A percentile compares a stretch with the other conserved stretches of the same genome.
Evolutionary conservation across 1,140 invertebrate genomes (phyloP).

Genomic region (Cephus cinctus): DNA sequence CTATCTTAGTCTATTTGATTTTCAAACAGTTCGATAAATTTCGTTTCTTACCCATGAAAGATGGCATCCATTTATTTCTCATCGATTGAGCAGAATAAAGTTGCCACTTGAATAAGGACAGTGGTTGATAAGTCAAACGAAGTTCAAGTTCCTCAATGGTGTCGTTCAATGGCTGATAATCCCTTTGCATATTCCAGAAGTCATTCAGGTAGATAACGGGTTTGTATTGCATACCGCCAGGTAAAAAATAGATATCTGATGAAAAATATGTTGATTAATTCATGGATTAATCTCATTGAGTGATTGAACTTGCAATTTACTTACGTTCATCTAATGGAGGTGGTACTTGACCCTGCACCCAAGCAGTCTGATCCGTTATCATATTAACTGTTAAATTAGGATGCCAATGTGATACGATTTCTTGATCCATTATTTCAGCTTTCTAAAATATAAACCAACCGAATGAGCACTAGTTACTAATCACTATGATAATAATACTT

Average conservation of each 20-base stretch:
- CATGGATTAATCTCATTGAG: no score
- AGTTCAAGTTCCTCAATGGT: conserved; percentile 72
- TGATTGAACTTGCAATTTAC: no score
- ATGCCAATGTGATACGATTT: conserved; percentile 98
- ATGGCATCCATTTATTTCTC: conserved; percentile 72
- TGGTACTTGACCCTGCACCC: conserved; percentile 86
- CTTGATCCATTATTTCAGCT: conserved; percentile 77
- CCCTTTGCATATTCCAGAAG: conserved; percentile 97
- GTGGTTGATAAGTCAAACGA: conserved; percentile 86
- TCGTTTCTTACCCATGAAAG: conserved; percentile 40
- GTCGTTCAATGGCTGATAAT: conserved; percentile 93
- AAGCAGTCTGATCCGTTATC: conserved; percentile 92
- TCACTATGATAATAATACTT: conserved; percentile 16
- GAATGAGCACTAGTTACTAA: conserved; percentile 7
- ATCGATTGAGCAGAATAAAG: conserved; percentile 94
- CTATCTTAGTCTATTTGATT: neutral
- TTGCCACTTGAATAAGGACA: conserved; percentile 97
- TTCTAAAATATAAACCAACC: conserved; percentile 52
- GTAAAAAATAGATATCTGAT: conserved; percentile 83
- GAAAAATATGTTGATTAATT: conserved; percentile 21
- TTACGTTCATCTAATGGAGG: conserved; percentile 88
- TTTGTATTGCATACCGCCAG: conserved; percentile 80
- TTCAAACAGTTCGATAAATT: neutral
- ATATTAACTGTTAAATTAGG: conserved; percentile 97
- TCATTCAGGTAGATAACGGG: conserved; percentile 96